These are phyloP conservation scores for Elanoides forficatus DNA, from an alignment of 2,113 vertebrate genomes.

Conservation along the genomic window DNA sequence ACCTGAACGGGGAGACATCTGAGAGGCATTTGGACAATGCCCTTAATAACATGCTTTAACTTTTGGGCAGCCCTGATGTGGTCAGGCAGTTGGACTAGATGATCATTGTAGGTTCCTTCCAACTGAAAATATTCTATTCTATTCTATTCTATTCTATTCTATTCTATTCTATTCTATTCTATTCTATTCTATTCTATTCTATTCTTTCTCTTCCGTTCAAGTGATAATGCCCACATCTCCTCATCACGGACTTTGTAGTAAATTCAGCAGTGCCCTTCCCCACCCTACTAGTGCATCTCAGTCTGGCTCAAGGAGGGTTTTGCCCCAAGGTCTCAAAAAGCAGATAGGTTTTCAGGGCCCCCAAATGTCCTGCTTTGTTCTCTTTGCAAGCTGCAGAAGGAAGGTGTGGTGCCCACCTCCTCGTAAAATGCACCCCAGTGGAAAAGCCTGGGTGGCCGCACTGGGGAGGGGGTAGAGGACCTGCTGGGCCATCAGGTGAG, in stretches of 20 bases:
- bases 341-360: not conserved
- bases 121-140: not conserved
- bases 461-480: not conserved
- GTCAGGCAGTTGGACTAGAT: not conserved
- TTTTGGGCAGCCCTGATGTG: not conserved
- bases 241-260: not conserved
- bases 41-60: not conserved
- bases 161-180: no score
- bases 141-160: not conserved
- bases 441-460: not conserved
- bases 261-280: not conserved
- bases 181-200: not conserved
- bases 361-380: not conserved
- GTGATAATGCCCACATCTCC: fast-evolving
- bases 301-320: not conserved
- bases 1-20: not conserved
- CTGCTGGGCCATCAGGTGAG: not conserved
- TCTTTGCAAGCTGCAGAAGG: not conserved
- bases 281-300: not conserved
- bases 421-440: not conserved
- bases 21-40: not conserved
- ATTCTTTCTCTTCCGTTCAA: not conserved
- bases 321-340: not conserved
- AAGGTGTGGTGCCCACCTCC: not conserved
- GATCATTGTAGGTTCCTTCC: not conserved